phyloP scores from a whole-genome alignment of 2,888 invertebrate species.

The Deilephila porcellus region DNA sequence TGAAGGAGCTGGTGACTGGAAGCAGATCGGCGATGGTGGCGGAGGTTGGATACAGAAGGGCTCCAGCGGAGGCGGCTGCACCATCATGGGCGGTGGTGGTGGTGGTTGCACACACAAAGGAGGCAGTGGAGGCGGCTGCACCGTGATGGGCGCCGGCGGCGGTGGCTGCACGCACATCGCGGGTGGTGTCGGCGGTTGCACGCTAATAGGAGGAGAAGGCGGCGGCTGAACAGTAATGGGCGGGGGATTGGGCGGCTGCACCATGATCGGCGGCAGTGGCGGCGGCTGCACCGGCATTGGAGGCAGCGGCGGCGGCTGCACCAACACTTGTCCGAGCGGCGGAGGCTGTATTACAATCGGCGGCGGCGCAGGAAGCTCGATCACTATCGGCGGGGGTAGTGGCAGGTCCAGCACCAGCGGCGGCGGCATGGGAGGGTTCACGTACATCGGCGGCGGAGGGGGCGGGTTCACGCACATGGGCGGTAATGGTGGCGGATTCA shows the following conservation, averaged over 20 bases:
- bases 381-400: conserved; percentile 64
- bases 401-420: conserved; percentile 64
- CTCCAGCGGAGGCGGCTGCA: conserved; percentile 62
- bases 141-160: conserved; percentile 62
- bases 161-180: conserved; percentile 72
- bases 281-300: conserved; percentile 74
- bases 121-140: conserved; percentile 69
- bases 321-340: conserved; percentile 65
- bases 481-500: conserved; percentile 66
- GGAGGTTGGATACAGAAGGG: conserved; percentile 69
- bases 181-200: conserved; percentile 70
- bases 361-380: conserved; percentile 69
- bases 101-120: conserved; percentile 72
- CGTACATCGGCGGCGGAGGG: conserved; percentile 61
- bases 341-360: conserved; percentile 75
- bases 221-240: conserved; percentile 70
- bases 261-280: conserved; percentile 66
- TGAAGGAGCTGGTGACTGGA: conserved; percentile 55
- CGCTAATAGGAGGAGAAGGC: conserved; percentile 62
- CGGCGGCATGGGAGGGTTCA: conserved; percentile 62
- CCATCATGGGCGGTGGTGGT: conserved; percentile 58
- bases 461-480: conserved; percentile 68
- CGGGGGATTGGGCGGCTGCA: conserved; percentile 68
- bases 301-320: conserved; percentile 72
- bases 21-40: conserved; percentile 65